These are phyloP conservation scores for Chloebia gouldiae DNA, from an alignment of 2,113 vertebrate genomes.

Conservation along the genomic window DNA sequence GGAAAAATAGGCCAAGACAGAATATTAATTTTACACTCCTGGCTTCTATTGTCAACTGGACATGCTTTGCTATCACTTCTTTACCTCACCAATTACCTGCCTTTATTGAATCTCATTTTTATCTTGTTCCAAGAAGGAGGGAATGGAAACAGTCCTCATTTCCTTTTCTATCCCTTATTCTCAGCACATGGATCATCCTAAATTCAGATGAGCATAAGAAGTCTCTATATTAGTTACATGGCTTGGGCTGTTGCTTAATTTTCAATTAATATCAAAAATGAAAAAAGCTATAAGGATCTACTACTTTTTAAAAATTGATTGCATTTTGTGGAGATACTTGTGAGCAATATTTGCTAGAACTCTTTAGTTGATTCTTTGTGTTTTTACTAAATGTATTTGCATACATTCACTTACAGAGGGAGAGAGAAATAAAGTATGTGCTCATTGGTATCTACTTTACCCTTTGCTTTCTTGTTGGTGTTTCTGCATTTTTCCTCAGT, in stretches of 20 bases:
- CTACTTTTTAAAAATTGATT: neutral
- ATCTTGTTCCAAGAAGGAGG: neutral
- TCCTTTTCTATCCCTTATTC: neutral
- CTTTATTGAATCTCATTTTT: neutral
- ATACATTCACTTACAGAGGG: fast-evolving
- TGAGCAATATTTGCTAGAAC: neutral
- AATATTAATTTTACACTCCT: conserved; percentile 47
- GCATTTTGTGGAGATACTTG: neutral
- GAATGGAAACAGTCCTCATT: neutral
- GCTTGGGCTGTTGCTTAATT: neutral
- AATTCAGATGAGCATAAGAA: neutral
- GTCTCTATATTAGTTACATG: neutral
- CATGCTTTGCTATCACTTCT: neutral
- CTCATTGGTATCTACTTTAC: neutral
- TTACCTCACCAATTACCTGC: neutral
- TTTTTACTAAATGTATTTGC: neutral
- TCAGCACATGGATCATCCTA: neutral
- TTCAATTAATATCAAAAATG: neutral
- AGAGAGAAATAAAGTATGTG: neutral
- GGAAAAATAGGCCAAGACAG: conserved; percentile 6
- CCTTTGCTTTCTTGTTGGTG: neutral
- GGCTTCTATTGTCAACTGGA: neutral
- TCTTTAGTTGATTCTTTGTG: neutral
- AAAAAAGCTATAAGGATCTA: neutral
- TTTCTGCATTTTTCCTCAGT: neutral